Percentiles rank a stretch among this genome's conserved stretches.
phyloP scores from a whole-genome alignment of 2,113 vertebrate genomes.

The Pelobates fuscus region DNA sequence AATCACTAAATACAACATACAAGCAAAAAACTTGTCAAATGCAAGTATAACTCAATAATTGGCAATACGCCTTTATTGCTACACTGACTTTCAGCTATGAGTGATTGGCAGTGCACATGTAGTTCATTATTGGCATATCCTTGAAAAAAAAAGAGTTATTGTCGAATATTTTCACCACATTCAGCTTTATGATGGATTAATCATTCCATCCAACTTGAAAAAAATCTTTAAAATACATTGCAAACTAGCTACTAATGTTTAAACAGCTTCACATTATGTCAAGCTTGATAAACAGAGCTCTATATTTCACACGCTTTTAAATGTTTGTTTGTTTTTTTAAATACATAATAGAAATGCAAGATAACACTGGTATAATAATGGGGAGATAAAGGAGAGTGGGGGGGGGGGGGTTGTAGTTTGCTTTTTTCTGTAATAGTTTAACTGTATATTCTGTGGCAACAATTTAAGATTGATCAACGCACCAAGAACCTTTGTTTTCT shows the following conservation, averaged over 20 bases:
- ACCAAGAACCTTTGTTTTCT: background rate
- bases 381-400: background rate
- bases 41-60: background rate
- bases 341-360: slow-evolving; percentile 20
- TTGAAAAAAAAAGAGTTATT: slow-evolving; percentile 26
- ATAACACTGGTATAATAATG: slow-evolving; percentile 11
- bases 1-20: too few species aligned
- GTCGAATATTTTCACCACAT: slow-evolving; percentile 24
- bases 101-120: background rate
- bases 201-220: slow-evolving; percentile 30
- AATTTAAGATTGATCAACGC: background rate
- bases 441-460: background rate
- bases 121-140: slow-evolving; percentile 15
- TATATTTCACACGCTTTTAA: slow-evolving; percentile 10
- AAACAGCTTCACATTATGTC: slow-evolving; percentile 26
- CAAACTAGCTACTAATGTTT: slow-evolving; percentile 34
- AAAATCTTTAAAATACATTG: slow-evolving; percentile 37
- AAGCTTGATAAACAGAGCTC: slow-evolving; percentile 33
- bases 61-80: background rate
- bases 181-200: slow-evolving; percentile 42
- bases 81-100: slow-evolving; percentile 21
- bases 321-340: slow-evolving; percentile 12
- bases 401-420: background rate
- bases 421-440: background rate
- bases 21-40: background rate